These are phyloP conservation scores for Euwallacea fornicatus DNA, from an alignment of 1,140 invertebrate genomes.

Conservation along the genomic window DNA sequence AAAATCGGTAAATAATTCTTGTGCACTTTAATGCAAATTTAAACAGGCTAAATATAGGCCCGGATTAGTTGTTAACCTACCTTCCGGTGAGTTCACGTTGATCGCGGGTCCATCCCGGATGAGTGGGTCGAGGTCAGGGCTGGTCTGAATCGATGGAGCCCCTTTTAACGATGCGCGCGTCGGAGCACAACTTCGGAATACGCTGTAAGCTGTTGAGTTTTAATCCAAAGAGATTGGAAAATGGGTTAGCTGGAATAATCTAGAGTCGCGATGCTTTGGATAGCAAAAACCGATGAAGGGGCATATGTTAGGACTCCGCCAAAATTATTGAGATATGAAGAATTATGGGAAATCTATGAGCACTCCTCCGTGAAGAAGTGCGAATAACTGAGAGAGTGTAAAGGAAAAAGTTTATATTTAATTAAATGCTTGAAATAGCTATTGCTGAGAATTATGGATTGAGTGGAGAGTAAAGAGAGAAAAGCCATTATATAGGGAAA, in stretches of 20 bases:
- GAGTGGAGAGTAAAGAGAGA: too few species aligned
- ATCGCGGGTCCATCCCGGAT: slow-evolving; percentile 32
- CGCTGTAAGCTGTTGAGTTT: neutral
- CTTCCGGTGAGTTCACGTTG: slow-evolving; percentile 5
- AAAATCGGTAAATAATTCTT: too few species aligned
- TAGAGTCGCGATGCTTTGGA: neutral
- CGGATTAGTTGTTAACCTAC: slow-evolving; percentile 15
- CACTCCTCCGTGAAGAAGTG: too few species aligned
- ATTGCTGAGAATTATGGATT: too few species aligned
- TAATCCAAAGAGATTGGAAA: neutral
- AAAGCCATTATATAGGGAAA: too few species aligned
- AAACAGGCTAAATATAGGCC: slow-evolving; percentile 7
- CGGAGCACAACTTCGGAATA: neutral
- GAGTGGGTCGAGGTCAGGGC: slow-evolving; percentile 47
- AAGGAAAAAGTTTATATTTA: too few species aligned
- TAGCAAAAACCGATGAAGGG: too few species aligned
- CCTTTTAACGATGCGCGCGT: slow-evolving; percentile 29
- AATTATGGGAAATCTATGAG: too few species aligned
- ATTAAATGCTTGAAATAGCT: too few species aligned
- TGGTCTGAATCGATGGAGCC: slow-evolving; percentile 46
- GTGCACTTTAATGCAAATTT: neutral
- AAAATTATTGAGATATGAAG: too few species aligned
- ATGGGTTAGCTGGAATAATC: neutral
- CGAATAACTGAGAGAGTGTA: too few species aligned
- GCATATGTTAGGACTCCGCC: too few species aligned